phyloP scores from a whole-genome alignment of 2,888 invertebrate species.

The Leucoptera coffeella region DNA sequence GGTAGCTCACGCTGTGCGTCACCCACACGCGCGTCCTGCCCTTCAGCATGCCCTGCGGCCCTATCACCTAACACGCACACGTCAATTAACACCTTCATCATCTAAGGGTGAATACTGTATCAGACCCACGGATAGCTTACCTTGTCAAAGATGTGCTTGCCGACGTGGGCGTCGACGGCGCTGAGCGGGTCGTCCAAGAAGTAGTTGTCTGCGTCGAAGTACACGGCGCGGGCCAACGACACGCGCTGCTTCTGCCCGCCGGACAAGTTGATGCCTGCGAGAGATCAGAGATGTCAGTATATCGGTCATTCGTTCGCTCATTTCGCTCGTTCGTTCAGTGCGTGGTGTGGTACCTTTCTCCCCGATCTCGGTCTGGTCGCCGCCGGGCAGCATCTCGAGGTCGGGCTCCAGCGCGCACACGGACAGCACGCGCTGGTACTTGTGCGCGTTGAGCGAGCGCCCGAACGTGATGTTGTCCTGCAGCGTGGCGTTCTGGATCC shows the following conservation, averaged over 20 bases:
- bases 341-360: conserved; percentile 92
- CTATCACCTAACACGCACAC: conserved; percentile 58
- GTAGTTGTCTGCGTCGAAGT: conserved; percentile 82
- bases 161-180: conserved; percentile 96
- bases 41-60: conserved; percentile 67
- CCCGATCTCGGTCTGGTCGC: conserved; percentile 96
- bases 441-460: conserved; percentile 58
- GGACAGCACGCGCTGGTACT: conserved; percentile 76
- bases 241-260: conserved; percentile 92
- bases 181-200: conserved; percentile 93
- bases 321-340: too few species aligned
- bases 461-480: conserved; percentile 93
- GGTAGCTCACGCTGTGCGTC: conserved; percentile 90
- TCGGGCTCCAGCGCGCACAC: conserved; percentile 89
- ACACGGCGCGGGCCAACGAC: conserved; percentile 86
- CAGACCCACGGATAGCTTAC: conserved; percentile 25
- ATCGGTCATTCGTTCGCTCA: too few species aligned
- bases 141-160: conserved; percentile 94
- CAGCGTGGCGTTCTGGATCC: conserved; percentile 96
- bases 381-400: conserved; percentile 89
- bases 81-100: too few species aligned
- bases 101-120: too few species aligned
- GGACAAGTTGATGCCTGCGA: conserved; percentile 67
- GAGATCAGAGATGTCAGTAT: too few species aligned
- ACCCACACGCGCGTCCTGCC: conserved; percentile 85